A percentile compares a stretch with the other conserved stretches of the same genome.
Evolutionary conservation across 2,113 vertebrate genomes (phyloP).

Genomic region (Aplodontia rufa): DNA sequence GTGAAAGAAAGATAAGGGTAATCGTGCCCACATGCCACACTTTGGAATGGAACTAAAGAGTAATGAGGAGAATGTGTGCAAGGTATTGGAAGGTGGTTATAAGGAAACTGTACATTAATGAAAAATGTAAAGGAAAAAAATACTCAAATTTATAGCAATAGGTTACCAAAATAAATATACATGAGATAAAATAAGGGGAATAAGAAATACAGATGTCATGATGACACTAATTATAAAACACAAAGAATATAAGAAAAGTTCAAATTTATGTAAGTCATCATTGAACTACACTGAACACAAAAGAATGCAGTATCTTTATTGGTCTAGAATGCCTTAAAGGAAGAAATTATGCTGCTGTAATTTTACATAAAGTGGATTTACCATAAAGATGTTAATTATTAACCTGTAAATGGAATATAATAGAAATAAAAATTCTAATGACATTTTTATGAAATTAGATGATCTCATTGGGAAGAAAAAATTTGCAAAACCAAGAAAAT

Average conservation of each 20-base stretch:
- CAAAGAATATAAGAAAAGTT: conserved; percentile 38
- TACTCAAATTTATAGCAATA: neutral
- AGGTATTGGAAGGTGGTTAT: neutral
- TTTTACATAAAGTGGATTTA: conserved; percentile 7
- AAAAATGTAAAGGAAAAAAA: conserved; percentile 15
- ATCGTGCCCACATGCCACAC: neutral
- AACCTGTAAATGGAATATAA: conserved; percentile 19
- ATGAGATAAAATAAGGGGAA: conserved; percentile 10
- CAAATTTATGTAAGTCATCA: conserved; percentile 46
- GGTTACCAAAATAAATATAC: conserved; percentile 18
- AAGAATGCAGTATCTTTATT: neutral
- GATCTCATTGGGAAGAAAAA: neutral
- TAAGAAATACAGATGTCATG: neutral
- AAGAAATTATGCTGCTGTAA: neutral
- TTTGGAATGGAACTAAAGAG: neutral
- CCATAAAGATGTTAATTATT: neutral
- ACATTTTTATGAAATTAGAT: conserved; percentile 13
- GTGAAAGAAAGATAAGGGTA: neutral
- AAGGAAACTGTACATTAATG: neutral
- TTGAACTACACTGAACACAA: neutral
- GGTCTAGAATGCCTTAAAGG: neutral
- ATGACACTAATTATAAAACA: no score
- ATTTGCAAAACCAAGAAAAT: conserved; percentile 1
- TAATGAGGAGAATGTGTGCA: neutral
- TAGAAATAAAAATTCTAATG: neutral